Conservation (phyloP, 2,113 vertebrate species). For the Pontoporia blainvillei region DNA sequence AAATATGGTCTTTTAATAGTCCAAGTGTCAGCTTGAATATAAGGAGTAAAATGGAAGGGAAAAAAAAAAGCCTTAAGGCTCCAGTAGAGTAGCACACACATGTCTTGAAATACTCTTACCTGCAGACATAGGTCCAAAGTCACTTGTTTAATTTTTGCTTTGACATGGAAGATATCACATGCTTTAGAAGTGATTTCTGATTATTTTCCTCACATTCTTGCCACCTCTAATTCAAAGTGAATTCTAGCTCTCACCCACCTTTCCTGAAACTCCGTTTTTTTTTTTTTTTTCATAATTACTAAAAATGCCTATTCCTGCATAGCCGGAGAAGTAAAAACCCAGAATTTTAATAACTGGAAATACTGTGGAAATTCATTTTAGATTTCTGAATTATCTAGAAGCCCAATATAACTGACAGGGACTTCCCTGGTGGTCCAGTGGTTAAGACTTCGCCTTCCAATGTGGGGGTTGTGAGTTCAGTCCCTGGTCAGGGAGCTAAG, state of each 20-base stretch:
- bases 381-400: constrained; percentile 17
- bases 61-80: background rate
- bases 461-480: no score
- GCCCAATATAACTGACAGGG: background rate
- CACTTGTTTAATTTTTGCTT: background rate
- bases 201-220: background rate
- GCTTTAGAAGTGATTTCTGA: background rate
- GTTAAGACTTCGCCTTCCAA: no score
- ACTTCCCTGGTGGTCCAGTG: no score
- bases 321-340: background rate
- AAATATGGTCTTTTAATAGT: constrained; percentile 6
- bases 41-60: background rate
- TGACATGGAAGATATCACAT: background rate
- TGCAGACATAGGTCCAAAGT: background rate
- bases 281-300: background rate
- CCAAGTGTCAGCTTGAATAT: background rate
- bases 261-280: background rate
- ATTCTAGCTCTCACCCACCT: background rate
- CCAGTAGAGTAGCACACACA: background rate
- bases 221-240: background rate
- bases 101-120: background rate
- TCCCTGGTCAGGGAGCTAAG: no score
- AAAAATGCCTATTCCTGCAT: background rate
- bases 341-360: constrained; percentile 37
- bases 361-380: background rate